These are phyloP conservation scores for Physella acuta DNA, from an alignment of 1,140 invertebrate species.

Conservation along the genomic window DNA sequence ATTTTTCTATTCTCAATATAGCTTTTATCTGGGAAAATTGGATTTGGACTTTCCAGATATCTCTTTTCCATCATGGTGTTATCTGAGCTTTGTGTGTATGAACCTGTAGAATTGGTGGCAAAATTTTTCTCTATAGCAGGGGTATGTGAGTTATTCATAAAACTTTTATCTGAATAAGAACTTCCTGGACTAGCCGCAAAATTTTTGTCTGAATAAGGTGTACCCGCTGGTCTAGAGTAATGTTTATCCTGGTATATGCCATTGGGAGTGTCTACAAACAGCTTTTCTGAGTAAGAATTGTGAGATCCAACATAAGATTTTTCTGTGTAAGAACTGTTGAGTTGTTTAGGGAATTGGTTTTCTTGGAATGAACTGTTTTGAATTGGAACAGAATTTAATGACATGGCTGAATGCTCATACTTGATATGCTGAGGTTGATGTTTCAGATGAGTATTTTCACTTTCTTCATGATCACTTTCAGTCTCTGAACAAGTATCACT, in stretches of 20 bases:
- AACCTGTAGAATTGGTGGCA: neutral
- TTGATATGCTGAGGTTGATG: slow-evolving; percentile 1
- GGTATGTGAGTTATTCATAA: slow-evolving; percentile 2
- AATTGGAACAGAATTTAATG: neutral
- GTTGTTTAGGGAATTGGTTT: neutral
- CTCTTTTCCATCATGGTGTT: neutral
- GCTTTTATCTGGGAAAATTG: slow-evolving; percentile 1
- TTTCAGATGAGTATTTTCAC: neutral
- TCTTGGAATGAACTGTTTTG: slow-evolving; percentile 11
- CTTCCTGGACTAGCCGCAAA: slow-evolving; percentile 6
- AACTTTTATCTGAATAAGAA: slow-evolving; percentile 13
- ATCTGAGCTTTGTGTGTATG: slow-evolving; percentile 10
- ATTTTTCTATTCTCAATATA: slow-evolving; percentile 3
- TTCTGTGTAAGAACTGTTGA: slow-evolving; percentile 1
- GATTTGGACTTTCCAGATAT: slow-evolving; percentile 2
- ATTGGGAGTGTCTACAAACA: slow-evolving; percentile 1
- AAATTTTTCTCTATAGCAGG: neutral
- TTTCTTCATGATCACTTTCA: slow-evolving; percentile 21
- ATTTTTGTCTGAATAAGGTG: slow-evolving; percentile 9
- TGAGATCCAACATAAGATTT: neutral
- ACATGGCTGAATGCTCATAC: neutral
- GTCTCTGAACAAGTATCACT: slow-evolving; percentile 18
- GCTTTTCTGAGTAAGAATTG: slow-evolving; percentile 4
- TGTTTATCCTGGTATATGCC: slow-evolving; percentile 3
- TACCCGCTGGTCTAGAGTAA: slow-evolving; percentile 1